These are phyloP conservation scores for Contarinia nasturtii DNA, from an alignment of 1,140 invertebrate genomes.

Conservation along the genomic window DNA sequence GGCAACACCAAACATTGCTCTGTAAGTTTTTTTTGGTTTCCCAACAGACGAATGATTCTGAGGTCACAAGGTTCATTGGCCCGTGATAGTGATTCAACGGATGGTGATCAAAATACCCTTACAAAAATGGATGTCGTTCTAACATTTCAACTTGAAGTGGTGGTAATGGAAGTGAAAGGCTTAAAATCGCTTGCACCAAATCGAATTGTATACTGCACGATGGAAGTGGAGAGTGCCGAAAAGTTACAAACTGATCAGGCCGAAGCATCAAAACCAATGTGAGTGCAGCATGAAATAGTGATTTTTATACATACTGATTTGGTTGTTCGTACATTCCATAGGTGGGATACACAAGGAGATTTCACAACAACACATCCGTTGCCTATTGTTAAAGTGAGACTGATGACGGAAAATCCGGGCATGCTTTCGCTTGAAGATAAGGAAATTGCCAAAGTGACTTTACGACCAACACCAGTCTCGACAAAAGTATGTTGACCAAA, in stretches of 20 bases:
- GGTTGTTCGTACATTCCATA: neutral
- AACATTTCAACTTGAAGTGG: constrained; percentile 90
- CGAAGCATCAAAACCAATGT: constrained; percentile 96
- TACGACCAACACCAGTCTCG: constrained; percentile 80
- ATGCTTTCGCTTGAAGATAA: constrained; percentile 97
- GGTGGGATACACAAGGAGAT: constrained; percentile 96
- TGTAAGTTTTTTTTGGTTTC: neutral
- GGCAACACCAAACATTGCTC: too few species aligned
- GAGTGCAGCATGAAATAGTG: constrained; percentile 26
- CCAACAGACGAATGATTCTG: constrained; percentile 24
- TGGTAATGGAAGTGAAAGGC: constrained; percentile 98
- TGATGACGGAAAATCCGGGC: constrained; percentile 95
- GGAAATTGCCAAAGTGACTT: constrained; percentile 85
- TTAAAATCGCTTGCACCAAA: constrained; percentile 90
- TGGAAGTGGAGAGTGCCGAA: constrained; percentile 97
- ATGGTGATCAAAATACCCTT: constrained; percentile 54
- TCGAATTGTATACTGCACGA: constrained; percentile 98
- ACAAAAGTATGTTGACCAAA: constrained; percentile 41
- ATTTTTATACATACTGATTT: neutral
- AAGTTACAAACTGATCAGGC: constrained; percentile 98
- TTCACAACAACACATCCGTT: constrained; percentile 95
- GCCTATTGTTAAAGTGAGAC: constrained; percentile 87
- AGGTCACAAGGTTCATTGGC: constrained; percentile 82
- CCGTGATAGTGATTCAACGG: constrained; percentile 81
- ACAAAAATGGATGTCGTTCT: constrained; percentile 95